Conservation (phyloP, 1,140 invertebrate species). For the Scylla paramamosain region DNA sequence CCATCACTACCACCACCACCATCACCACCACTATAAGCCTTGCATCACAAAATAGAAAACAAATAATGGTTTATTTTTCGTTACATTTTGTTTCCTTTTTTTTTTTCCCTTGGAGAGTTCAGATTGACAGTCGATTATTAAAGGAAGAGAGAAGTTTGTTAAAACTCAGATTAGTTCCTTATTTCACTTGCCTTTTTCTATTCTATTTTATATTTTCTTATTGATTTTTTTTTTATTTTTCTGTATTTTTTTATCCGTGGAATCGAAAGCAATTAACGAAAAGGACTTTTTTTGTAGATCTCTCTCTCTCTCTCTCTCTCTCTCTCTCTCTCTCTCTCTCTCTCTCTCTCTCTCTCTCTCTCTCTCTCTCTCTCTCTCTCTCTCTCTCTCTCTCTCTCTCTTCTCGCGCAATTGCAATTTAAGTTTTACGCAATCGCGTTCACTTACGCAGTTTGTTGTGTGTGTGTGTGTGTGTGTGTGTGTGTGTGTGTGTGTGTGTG, state of each 20-base stretch:
- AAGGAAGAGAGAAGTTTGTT: too few species aligned
- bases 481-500: too few species aligned
- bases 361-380: constrained; percentile 20
- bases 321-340: constrained; percentile 20
- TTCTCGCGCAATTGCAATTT: background rate
- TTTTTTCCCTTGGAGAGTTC: too few species aligned
- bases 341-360: constrained; percentile 20
- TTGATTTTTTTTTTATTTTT: background rate
- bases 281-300: background rate
- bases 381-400: constrained; percentile 17
- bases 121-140: too few species aligned
- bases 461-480: too few species aligned
- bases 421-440: background rate
- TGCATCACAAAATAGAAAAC: too few species aligned
- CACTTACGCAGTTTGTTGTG: background rate
- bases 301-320: constrained; percentile 2
- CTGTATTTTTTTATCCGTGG: background rate
- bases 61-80: too few species aligned
- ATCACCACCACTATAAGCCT: too few species aligned
- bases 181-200: too few species aligned
- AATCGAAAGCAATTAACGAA: background rate
- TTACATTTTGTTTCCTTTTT: too few species aligned
- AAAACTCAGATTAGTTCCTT: too few species aligned
- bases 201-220: background rate
- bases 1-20: too few species aligned